phyloP scores from a whole-genome alignment of 2,113 vertebrate species.

The Malurus alboscapulatus region DNA sequence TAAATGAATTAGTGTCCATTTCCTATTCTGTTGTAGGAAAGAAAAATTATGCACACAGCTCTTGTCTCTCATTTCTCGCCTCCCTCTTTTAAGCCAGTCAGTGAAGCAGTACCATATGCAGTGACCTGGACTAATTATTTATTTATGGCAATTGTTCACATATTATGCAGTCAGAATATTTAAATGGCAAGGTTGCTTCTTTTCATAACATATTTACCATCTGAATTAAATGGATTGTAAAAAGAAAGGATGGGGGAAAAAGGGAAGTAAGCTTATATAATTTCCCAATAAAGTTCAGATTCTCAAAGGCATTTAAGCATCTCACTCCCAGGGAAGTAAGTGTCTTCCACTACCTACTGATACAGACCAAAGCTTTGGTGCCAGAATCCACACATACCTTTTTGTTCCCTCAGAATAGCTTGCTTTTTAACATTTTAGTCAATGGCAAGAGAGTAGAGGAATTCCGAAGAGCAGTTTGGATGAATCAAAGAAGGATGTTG shows the following conservation, averaged over 20 bases:
- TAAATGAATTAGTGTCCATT: neutral
- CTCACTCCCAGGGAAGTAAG: neutral
- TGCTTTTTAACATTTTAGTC: neutral
- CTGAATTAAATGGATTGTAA: neutral
- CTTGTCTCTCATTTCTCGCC: neutral
- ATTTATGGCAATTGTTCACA: neutral
- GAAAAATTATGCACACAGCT: neutral
- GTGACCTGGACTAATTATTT: neutral
- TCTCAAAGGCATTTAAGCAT: neutral
- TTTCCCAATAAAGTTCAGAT: neutral
- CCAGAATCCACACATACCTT: neutral
- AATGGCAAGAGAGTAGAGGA: neutral
- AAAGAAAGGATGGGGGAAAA: neutral
- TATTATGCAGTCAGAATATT: neutral
- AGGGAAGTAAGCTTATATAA: neutral
- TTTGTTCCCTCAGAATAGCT: neutral
- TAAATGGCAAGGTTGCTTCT: neutral
- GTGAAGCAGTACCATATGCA: accelerated
- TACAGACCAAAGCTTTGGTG: neutral
- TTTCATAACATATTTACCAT: neutral
- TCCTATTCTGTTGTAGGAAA: neutral
- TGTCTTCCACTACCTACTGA: neutral
- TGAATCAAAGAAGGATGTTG: neutral
- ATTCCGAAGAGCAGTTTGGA: neutral
- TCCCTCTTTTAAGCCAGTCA: neutral